phyloP scores from a whole-genome alignment of 2,113 vertebrate species.

The Galbula dea region DNA sequence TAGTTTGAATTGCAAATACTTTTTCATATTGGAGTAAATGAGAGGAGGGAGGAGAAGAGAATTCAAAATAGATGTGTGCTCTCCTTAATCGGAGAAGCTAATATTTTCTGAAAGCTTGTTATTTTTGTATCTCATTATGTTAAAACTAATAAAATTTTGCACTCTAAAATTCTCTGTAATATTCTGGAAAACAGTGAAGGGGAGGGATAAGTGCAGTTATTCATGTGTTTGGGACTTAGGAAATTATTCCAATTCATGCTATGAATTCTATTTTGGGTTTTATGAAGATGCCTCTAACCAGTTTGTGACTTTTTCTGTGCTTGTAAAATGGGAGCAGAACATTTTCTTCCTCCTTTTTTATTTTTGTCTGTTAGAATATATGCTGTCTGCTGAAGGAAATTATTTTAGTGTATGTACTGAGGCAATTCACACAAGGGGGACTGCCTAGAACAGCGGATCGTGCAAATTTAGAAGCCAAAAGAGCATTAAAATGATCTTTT shows the following conservation, averaged over 20 bases:
- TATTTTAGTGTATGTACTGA: not conserved
- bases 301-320: not conserved
- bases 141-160: not conserved
- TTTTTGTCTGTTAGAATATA: not conserved
- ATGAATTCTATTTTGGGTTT: not conserved
- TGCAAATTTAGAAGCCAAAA: not conserved
- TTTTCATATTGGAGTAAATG: not conserved
- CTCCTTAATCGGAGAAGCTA: not conserved
- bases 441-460: not conserved
- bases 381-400: not conserved
- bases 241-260: not conserved
- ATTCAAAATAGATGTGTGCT: not conserved
- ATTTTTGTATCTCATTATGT: not conserved
- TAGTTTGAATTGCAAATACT: slow-evolving; percentile 2
- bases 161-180: not conserved
- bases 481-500: not conserved
- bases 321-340: not conserved
- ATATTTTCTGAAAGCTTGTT: not conserved
- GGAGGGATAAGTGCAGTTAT: not conserved
- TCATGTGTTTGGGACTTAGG: not conserved
- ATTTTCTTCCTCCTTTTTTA: not conserved
- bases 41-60: not conserved
- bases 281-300: not conserved
- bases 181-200: not conserved
- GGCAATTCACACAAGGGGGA: not conserved